Percentiles rank a stretch among this genome's conserved stretches.
Evolutionary conservation across 2,888 invertebrate species (phyloP).

Genomic region (Andrena flavipes): DNA sequence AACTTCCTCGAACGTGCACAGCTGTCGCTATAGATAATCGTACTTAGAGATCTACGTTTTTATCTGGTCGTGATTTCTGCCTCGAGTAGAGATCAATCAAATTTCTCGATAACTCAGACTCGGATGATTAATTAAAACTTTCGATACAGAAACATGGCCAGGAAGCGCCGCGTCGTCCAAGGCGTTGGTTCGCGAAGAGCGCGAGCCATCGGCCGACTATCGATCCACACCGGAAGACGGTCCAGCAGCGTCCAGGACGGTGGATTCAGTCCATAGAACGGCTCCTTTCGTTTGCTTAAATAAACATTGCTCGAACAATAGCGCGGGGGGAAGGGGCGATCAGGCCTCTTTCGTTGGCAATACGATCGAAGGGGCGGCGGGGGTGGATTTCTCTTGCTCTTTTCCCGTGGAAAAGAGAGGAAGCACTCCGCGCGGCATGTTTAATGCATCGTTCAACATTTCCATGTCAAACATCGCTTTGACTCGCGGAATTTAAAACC

Average conservation of each 20-base stretch:
- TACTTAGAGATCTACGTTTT: background rate
- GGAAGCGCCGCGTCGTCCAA: background rate
- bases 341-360: slow-evolving; percentile 34
- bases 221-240: slow-evolving; percentile 72
- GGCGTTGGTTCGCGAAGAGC: slow-evolving; percentile 13
- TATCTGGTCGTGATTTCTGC: background rate
- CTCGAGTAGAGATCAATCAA: background rate
- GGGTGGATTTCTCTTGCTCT: slow-evolving; percentile 50
- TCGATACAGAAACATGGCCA: background rate
- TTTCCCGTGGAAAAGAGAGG: slow-evolving; percentile 61
- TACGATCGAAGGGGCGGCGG: slow-evolving; percentile 33
- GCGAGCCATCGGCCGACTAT: slow-evolving; percentile 54
- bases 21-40: background rate
- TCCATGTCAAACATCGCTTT: slow-evolving; percentile 85
- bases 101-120: background rate
- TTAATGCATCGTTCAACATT: slow-evolving; percentile 84
- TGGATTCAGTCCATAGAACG: slow-evolving; percentile 66
- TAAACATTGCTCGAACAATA: slow-evolving; percentile 81
- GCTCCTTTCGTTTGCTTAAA: slow-evolving; percentile 83
- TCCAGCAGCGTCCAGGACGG: slow-evolving; percentile 68
- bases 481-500: slow-evolving; percentile 84
- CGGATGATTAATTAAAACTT: background rate
- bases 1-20: background rate
- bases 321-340: slow-evolving; percentile 53
- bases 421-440: slow-evolving; percentile 81